These are phyloP conservation scores for Tetragnatha versicolor DNA, from an alignment of 1,140 invertebrate genomes.

Conservation along the genomic window DNA sequence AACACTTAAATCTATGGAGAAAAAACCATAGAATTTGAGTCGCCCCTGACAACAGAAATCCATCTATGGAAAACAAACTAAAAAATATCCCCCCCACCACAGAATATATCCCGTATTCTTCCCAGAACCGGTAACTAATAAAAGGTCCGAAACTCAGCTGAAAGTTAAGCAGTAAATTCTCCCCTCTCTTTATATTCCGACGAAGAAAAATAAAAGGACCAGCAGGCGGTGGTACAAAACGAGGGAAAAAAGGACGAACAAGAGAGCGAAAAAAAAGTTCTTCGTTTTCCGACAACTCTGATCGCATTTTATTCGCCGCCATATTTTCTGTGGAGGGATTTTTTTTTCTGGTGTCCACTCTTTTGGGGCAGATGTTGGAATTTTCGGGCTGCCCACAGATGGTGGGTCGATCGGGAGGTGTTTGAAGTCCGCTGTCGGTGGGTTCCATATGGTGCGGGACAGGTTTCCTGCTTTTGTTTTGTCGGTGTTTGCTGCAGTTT, in stretches of 20 bases:
- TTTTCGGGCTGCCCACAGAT: conserved; percentile 28
- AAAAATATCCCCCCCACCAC: no score
- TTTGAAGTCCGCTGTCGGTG: conserved; percentile 5
- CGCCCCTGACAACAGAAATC: no score
- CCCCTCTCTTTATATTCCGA: conserved; percentile 15
- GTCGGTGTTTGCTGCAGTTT: background rate
- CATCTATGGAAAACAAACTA: no score
- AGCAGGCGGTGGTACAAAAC: no score
- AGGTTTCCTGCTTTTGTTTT: conserved; percentile 5
- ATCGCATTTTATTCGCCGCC: conserved; percentile 35
- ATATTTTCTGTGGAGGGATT: conserved; percentile 19
- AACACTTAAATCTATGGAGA: no score
- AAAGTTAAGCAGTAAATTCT: conserved; percentile 35
- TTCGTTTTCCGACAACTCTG: conserved; percentile 6
- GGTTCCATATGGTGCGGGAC: conserved; percentile 18
- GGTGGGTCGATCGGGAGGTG: conserved; percentile 13
- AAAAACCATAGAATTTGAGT: no score
- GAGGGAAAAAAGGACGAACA: no score
- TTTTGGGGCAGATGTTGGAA: conserved; percentile 15
- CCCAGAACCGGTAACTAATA: no score
- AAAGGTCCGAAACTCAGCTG: background rate
- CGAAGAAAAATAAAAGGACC: background rate
- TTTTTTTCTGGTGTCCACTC: conserved; percentile 9
- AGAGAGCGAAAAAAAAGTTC: conserved; percentile 10
- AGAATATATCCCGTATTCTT: no score